A percentile compares a stretch with the other conserved stretches of the same genome.
These are phyloP conservation scores for Grammomys dolichurus DNA, from an alignment of 2,113 vertebrate genomes.

Conservation along the genomic window DNA sequence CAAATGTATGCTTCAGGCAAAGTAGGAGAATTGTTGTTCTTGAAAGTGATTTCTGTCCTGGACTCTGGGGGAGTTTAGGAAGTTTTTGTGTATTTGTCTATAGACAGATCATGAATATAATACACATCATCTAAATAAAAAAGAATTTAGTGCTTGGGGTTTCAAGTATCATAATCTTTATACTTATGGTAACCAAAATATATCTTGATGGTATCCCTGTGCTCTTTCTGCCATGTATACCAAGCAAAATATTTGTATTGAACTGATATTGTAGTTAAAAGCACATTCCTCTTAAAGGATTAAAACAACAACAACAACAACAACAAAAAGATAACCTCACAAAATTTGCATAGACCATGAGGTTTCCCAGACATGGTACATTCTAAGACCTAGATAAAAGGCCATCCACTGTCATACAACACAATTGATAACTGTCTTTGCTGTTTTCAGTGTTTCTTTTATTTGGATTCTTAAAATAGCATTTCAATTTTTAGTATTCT, in stretches of 20 bases:
- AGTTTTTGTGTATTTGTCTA: background rate
- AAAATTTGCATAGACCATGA: background rate
- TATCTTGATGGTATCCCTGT: background rate
- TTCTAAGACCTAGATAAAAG: background rate
- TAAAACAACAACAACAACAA: background rate
- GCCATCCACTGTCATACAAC: background rate
- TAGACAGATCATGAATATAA: background rate
- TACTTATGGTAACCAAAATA: background rate
- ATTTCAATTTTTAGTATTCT: background rate
- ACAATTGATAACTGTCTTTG: background rate
- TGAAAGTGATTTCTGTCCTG: background rate
- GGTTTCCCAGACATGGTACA: accelerated
- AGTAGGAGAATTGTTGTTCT: background rate
- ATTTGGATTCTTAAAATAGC: background rate
- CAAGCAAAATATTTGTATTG: background rate
- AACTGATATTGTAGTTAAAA: conserved; percentile 6
- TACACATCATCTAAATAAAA: background rate
- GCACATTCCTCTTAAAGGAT: background rate
- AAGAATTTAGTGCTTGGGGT: background rate
- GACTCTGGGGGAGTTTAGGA: background rate
- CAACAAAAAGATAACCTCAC: background rate
- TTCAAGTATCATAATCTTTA: background rate
- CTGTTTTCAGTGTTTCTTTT: background rate
- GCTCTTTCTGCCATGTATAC: background rate
- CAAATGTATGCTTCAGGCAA: background rate